Conservation (phyloP, 2,797 vertebrate genomes). For the Neosalanx taihuensis region DNA sequence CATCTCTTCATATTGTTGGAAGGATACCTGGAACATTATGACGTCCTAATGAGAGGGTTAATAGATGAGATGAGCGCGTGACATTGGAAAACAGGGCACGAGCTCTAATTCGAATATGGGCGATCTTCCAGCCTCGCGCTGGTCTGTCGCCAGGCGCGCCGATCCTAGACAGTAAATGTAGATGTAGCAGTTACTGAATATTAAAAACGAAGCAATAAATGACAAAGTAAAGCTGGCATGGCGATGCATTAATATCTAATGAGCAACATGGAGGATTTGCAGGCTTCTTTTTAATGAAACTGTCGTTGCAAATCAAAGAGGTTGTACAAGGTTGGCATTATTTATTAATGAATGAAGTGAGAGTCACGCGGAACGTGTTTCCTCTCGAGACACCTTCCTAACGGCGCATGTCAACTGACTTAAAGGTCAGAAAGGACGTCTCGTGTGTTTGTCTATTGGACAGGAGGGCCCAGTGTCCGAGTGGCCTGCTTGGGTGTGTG, state of each 20-base stretch:
- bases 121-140: slow-evolving; percentile 62
- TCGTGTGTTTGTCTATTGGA: slow-evolving; percentile 14
- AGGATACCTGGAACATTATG: background rate
- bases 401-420: slow-evolving; percentile 61
- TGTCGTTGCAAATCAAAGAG: slow-evolving; percentile 85
- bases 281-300: slow-evolving; percentile 80
- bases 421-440: slow-evolving; percentile 66
- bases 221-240: slow-evolving; percentile 82
- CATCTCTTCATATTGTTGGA: background rate
- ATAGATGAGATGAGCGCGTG: slow-evolving; percentile 33
- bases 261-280: slow-evolving; percentile 77
- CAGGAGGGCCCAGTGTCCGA: no score
- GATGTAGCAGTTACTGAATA: slow-evolving; percentile 83
- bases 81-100: slow-evolving; percentile 53
- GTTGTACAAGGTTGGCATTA: slow-evolving; percentile 83
- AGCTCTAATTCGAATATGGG: slow-evolving; percentile 29
- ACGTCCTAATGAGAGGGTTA: slow-evolving; percentile 8
- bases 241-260: slow-evolving; percentile 83
- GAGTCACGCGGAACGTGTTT: slow-evolving; percentile 72
- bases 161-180: slow-evolving; percentile 80
- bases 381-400: slow-evolving; percentile 59
- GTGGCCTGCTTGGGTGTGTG: background rate
- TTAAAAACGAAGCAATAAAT: slow-evolving; percentile 86
- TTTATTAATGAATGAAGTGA: slow-evolving; percentile 84
- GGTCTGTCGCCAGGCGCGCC: slow-evolving; percentile 55